A percentile compares a stretch with the other conserved stretches of the same genome.
These are phyloP conservation scores for Aromia moschata DNA, from an alignment of 2,888 invertebrate genomes.

Conservation along the genomic window DNA sequence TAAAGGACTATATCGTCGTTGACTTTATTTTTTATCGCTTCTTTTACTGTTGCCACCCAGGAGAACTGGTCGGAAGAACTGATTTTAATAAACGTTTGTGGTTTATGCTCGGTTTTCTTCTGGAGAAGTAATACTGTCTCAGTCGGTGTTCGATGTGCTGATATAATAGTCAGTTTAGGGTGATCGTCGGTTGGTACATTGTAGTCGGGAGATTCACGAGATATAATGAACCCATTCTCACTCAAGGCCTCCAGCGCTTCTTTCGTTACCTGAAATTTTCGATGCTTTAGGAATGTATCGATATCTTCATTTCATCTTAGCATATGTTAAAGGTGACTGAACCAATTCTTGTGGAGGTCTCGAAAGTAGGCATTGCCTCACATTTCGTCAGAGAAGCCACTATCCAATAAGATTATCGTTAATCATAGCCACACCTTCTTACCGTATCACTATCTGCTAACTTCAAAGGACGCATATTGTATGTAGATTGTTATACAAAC, in stretches of 20 bases:
- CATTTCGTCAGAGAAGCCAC: too few relatives aligned
- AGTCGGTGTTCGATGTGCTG: constrained; percentile 63
- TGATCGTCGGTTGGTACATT: constrained; percentile 44
- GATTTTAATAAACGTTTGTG: constrained; percentile 62
- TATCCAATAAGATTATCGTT: too few relatives aligned
- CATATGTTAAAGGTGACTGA: too few relatives aligned
- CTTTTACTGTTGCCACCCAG: constrained; percentile 66
- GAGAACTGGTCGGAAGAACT: constrained; percentile 21
- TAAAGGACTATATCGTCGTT: constrained; percentile 68
- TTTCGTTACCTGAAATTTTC: constrained; percentile 39
- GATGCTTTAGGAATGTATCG: neutral
- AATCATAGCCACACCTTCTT: too few relatives aligned
- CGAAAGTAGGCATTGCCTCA: neutral
- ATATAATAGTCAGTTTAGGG: constrained; percentile 54
- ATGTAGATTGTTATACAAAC: too few relatives aligned
- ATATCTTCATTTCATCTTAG: too few relatives aligned
- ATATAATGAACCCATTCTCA: constrained; percentile 70
- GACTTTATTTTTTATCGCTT: constrained; percentile 57
- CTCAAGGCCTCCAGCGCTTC: constrained; percentile 45
- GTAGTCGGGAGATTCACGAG: constrained; percentile 67
- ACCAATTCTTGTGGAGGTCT: too few relatives aligned
- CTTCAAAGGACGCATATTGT: too few relatives aligned
- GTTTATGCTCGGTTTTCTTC: constrained; percentile 56
- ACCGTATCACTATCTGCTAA: too few relatives aligned
- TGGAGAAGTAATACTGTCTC: constrained; percentile 68